Conservation (phyloP, 2,113 vertebrate genomes). For the Willisornis vidua region DNA sequence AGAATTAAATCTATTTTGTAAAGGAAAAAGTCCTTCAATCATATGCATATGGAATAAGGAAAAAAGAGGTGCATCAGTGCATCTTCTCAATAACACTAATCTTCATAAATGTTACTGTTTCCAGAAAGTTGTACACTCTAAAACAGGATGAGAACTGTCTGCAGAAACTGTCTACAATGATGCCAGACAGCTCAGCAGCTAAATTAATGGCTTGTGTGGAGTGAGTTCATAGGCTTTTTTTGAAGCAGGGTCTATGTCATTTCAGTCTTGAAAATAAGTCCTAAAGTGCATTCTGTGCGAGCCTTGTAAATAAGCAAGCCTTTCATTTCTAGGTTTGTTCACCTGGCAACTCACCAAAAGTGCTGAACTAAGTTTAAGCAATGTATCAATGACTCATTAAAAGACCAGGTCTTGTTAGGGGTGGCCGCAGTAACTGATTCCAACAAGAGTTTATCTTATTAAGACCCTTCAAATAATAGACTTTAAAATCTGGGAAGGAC, state of each 20-base stretch:
- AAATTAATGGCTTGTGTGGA: neutral
- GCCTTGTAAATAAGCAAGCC: neutral
- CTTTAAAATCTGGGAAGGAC: neutral
- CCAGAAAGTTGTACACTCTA: neutral
- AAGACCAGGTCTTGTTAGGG: neutral
- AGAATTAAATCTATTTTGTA: neutral
- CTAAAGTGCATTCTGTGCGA: neutral
- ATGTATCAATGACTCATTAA: neutral
- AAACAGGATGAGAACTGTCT: neutral
- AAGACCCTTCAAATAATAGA: neutral
- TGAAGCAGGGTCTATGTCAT: neutral
- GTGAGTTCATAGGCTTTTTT: neutral
- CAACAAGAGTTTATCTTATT: neutral
- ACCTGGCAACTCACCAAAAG: neutral
- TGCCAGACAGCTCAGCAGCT: neutral
- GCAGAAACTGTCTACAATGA: neutral
- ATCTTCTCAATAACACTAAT: neutral
- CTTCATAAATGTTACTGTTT: neutral
- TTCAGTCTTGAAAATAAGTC: slow-evolving; percentile 5
- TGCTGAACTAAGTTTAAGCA: neutral
- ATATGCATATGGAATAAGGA: neutral
- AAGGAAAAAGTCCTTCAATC: neutral
- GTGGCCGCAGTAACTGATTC: neutral
- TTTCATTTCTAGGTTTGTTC: neutral
- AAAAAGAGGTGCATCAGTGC: neutral